These are phyloP conservation scores for Venturia canescens DNA, from an alignment of 1,140 invertebrate genomes.

Conservation along the genomic window DNA sequence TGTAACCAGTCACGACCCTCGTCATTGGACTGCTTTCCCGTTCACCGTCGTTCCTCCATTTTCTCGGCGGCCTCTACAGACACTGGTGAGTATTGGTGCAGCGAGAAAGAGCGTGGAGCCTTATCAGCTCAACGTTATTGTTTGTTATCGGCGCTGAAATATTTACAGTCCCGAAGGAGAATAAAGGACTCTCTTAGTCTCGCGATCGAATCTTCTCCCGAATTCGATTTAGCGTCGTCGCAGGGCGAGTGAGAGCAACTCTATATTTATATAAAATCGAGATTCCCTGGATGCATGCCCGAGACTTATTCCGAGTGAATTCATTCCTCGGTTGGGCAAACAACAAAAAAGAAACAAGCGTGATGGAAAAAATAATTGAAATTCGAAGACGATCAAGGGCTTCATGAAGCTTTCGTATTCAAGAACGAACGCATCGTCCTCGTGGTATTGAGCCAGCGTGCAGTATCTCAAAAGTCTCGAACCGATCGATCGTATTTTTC, in stretches of 20 bases:
- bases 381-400: neutral
- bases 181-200: constrained; percentile 15
- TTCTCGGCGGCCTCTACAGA: neutral
- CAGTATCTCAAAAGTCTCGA: constrained; percentile 60
- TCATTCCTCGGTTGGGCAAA: too few relatives aligned
- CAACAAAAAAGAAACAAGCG: too few relatives aligned
- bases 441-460: constrained; percentile 53
- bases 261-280: too few relatives aligned
- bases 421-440: neutral
- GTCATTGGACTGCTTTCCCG: constrained; percentile 47
- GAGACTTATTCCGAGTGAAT: too few relatives aligned
- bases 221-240: constrained; percentile 29
- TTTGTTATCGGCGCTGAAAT: constrained; percentile 62
- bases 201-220: constrained; percentile 18
- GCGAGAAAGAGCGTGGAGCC: constrained; percentile 36
- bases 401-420: neutral
- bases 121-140: constrained; percentile 61
- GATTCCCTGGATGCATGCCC: too few relatives aligned
- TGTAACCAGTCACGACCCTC: constrained; percentile 44
- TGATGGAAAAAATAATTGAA: neutral
- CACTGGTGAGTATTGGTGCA: neutral
- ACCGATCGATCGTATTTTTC: too few relatives aligned
- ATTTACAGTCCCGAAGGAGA: constrained; percentile 47
- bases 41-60: constrained; percentile 24
- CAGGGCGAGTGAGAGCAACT: too few relatives aligned